Base-by-base conservation (phyloP, 2,888 invertebrate genomes). In the Litoditis marina region DNA sequence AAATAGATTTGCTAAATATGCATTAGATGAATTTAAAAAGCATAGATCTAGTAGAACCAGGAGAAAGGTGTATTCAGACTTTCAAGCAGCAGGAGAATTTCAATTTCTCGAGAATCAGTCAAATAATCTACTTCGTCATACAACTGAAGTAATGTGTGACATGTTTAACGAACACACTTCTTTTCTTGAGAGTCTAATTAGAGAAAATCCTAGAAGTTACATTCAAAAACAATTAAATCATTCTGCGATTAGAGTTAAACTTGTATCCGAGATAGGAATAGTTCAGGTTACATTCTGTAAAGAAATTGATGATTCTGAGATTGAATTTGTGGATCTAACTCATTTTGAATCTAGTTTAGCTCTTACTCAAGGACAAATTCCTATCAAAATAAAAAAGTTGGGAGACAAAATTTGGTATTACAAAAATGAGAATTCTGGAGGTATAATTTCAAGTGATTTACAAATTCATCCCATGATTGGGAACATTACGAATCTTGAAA, bases 51-150 rank as follows among this genome's bases (percentile, higher is more conserved):
- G 39, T 30, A 60, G 64, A 58, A 65, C 28, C 13, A 65, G 42
- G 53, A 65, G 67, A 62, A 32, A 68, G 13, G 5, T 65, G 30
- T 66, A 69, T 59, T 60, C 69, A 58, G 69, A 69, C 39, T 69
- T 64, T 58, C 69, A 69, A 69, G 69, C 66, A 58, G 63, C 66
- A 34, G 69, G 66, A 64, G 69, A 69, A 36, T 69, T 69, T 59
- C 66, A 69, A 64, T 69, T 66, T 42, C 64, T 69, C 19, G 69
- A 69, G 49, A 69, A 69, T 36, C 52, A 63, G 52, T 66, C 66
- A 46, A 69, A 69, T 36, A 66, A 69, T 50, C 39, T 64, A 28
- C 44, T 69, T 59, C 22, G 69, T 1, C 69, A 69, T 66, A 66
- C 61, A 62, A 56, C 51, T 32, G 57, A 56, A 52, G 31, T 50